phyloP scores from a whole-genome alignment of 2,888 invertebrate species.

The Scaptomyza caliginosa region DNA sequence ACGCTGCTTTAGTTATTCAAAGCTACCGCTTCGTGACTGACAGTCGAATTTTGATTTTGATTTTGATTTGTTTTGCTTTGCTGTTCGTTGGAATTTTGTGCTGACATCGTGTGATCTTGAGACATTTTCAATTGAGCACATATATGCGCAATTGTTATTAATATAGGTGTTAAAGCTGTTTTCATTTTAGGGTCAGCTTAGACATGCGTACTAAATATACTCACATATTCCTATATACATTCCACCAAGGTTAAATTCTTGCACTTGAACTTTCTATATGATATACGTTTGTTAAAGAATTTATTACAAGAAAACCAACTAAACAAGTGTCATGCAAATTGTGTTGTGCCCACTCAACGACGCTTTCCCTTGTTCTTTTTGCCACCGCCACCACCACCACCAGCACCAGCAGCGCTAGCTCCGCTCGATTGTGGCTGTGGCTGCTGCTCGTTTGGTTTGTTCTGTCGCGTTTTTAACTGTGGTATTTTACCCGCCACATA shows the following conservation, averaged over 20 bases:
- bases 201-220: constrained; percentile 18
- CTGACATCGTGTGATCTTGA: constrained; percentile 72
- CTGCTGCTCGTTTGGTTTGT: constrained; percentile 71
- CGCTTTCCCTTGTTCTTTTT: constrained; percentile 84
- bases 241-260: constrained; percentile 55
- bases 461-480: constrained; percentile 92
- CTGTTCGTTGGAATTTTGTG: constrained; percentile 66
- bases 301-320: constrained; percentile 68
- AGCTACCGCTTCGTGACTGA: constrained; percentile 64
- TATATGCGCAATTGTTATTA: constrained; percentile 27
- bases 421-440: constrained; percentile 53
- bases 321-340: constrained; percentile 35
- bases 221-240: constrained; percentile 4
- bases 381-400: constrained; percentile 69
- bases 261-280: constrained; percentile 63
- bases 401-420: constrained; percentile 47
- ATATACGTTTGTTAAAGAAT: constrained; percentile 27
- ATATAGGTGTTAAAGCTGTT: constrained; percentile 18
- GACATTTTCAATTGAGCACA: constrained; percentile 69
- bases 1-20: constrained; percentile 45
- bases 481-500: constrained; percentile 94
- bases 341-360: constrained; percentile 43
- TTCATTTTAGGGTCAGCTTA: constrained; percentile 44
- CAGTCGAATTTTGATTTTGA: constrained; percentile 60
- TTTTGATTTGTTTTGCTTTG: constrained; percentile 57